Percentiles rank a stretch among this genome's conserved stretches.
Evolutionary conservation across 2,113 vertebrate species (phyloP).

Genomic region (Pyrgilauda ruficollis): DNA sequence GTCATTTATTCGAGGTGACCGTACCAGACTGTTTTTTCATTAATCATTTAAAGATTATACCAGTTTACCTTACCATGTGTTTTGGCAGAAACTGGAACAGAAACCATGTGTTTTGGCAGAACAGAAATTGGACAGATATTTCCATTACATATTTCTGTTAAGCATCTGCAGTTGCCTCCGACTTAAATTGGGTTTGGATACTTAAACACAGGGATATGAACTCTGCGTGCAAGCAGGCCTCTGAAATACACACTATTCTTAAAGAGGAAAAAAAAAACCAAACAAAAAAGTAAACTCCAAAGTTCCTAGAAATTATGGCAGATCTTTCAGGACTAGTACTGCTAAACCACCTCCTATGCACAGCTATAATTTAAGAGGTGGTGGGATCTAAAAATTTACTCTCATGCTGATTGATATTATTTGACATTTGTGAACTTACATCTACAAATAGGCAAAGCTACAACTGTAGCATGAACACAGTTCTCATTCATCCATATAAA

Average conservation of each 20-base stretch:
- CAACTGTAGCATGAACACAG: not conserved
- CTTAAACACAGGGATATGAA: not conserved
- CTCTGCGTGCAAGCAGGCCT: not conserved
- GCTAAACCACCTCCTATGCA: not conserved
- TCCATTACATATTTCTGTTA: not conserved
- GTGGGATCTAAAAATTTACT: not conserved
- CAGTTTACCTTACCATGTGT: not conserved
- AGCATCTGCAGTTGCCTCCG: not conserved
- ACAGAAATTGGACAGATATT: not conserved
- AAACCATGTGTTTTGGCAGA: not conserved
- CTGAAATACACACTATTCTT: not conserved
- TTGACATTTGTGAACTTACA: not conserved
- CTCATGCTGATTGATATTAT: not conserved
- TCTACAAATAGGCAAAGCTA: not conserved
- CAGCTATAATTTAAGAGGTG: not conserved
- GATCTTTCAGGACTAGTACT: not conserved
- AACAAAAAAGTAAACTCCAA: not conserved
- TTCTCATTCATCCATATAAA: not conserved
- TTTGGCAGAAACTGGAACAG: not conserved
- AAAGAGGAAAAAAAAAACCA: not conserved
- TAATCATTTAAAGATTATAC: not conserved
- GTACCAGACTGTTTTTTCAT: not conserved
- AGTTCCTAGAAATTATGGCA: not conserved
- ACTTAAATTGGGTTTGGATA: not conserved
- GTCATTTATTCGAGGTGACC: not conserved